These are phyloP conservation scores for Heliocidaris erythrogramma DNA, from an alignment of 35 echinoderm and acorn worm genomes.

Conservation along the genomic window DNA sequence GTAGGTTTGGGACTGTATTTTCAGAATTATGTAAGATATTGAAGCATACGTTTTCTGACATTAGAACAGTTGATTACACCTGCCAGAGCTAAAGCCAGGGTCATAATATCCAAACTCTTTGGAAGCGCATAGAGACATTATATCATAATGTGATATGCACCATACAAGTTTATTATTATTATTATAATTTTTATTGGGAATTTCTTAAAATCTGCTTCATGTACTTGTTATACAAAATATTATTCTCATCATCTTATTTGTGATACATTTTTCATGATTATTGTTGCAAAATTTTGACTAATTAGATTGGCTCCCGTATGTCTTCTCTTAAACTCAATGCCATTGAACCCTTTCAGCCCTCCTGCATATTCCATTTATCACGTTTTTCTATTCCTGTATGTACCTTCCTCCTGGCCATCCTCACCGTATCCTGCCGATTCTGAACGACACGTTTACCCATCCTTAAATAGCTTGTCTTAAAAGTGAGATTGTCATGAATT, in stretches of 20 bases:
- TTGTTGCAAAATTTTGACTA: neutral
- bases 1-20: too few species aligned
- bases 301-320: neutral
- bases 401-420: neutral
- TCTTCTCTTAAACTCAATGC: neutral
- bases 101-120: too few species aligned
- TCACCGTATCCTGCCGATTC: neutral
- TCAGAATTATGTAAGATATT: too few species aligned
- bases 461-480: neutral
- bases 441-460: neutral
- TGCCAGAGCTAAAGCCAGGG: too few species aligned
- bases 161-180: too few species aligned
- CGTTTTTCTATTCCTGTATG: neutral
- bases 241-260: neutral
- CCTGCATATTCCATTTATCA: neutral
- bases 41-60: too few species aligned
- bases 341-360: neutral
- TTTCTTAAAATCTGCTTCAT: too few species aligned
- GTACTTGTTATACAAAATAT: too few species aligned
- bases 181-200: too few species aligned
- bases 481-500: conserved; percentile 18
- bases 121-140: too few species aligned
- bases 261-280: neutral
- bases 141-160: too few species aligned
- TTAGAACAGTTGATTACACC: too few species aligned